phyloP scores from a whole-genome alignment of 2,113 vertebrate species.

The Pongo abelii region DNA sequence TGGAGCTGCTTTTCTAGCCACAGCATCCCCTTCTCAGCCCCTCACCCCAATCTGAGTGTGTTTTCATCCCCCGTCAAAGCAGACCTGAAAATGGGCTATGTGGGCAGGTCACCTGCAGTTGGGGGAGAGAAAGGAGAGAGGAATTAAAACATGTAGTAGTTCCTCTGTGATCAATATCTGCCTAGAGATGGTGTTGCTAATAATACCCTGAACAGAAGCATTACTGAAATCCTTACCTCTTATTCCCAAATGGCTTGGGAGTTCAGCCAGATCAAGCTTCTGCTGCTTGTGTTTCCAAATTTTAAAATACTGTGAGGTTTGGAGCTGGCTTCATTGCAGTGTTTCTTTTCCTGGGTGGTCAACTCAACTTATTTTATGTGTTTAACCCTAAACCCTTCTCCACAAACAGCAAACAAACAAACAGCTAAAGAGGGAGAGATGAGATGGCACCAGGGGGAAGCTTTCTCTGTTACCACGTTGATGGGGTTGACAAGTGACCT shows the following conservation, averaged over 20 bases:
- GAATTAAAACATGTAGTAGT: not conserved
- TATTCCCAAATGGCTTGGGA: not conserved
- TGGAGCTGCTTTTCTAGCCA: not conserved
- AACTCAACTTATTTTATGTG: not conserved
- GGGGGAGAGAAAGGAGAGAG: not conserved
- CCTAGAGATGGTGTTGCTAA: slow-evolving; percentile 31
- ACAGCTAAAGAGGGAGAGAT: not conserved
- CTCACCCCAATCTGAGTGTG: too few relatives aligned
- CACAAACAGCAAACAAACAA: not conserved
- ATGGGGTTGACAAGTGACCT: not conserved
- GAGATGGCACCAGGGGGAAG: not conserved
- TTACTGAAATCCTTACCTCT: slow-evolving; percentile 37
- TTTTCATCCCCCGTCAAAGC: not conserved
- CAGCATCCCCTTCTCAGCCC: not conserved
- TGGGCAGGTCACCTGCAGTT: not conserved
- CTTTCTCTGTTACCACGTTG: not conserved
- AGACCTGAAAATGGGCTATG: not conserved
- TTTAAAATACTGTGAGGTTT: not conserved
- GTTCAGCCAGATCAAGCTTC: not conserved
- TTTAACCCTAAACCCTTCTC: not conserved
- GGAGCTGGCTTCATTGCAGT: not conserved
- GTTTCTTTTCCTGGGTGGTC: not conserved
- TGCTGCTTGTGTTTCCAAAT: not conserved
- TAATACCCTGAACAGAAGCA: slow-evolving; percentile 11
- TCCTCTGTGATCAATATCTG: slow-evolving; percentile 35